These are phyloP conservation scores for Casuarius casuarius DNA, from an alignment of 2,113 vertebrate genomes.

Conservation along the genomic window DNA sequence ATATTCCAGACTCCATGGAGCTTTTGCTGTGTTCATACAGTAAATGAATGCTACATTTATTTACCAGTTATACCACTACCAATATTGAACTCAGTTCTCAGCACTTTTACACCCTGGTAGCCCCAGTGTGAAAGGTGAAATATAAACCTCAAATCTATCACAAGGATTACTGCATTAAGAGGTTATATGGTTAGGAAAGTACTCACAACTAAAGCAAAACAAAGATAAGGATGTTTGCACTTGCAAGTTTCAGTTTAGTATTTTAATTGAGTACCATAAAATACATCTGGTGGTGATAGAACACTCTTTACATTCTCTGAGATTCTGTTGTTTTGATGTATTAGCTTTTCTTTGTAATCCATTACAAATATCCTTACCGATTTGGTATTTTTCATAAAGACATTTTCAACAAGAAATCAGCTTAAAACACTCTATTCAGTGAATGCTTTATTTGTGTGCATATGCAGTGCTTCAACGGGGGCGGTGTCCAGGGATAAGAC, in stretches of 20 bases:
- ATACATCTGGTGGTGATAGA: not conserved
- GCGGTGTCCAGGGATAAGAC: accelerated
- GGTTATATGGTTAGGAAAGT: not conserved
- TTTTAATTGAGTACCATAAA: not conserved
- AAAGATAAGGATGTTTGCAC: not conserved
- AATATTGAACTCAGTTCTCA: not conserved
- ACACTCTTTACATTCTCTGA: not conserved
- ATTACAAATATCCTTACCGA: not conserved
- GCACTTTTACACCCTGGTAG: not conserved
- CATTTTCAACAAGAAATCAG: not conserved
- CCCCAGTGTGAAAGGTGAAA: not conserved
- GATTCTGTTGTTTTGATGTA: not conserved
- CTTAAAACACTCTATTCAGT: not conserved
- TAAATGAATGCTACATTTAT: not conserved
- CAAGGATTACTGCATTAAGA: not conserved
- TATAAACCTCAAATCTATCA: not conserved
- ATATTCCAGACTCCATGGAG: not conserved
- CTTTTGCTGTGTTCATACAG: not conserved
- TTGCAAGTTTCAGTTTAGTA: not conserved
- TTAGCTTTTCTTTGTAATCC: not conserved
- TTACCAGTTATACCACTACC: not conserved
- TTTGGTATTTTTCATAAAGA: not conserved
- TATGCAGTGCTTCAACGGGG: accelerated
- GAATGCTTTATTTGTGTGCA: not conserved
- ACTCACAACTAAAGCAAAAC: not conserved